Evolutionary conservation across 2,888 invertebrate species (phyloP).

Genomic region (Rutpela maculata): DNA sequence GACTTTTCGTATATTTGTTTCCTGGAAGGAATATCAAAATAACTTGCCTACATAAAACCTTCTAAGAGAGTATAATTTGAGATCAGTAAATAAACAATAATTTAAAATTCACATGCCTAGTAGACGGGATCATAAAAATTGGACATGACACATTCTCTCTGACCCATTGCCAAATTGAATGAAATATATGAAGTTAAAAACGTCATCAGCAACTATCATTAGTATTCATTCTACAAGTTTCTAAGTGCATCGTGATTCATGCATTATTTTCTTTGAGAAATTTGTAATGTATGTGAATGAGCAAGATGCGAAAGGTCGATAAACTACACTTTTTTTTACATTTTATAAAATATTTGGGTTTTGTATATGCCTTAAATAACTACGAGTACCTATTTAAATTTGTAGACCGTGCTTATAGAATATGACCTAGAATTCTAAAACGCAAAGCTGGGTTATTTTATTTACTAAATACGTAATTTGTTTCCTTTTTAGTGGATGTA

Average conservation of each 20-base stretch:
- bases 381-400: no score
- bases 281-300: not conserved
- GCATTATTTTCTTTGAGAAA: conserved; percentile 7
- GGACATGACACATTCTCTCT: conserved; percentile 50
- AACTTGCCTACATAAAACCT: not conserved
- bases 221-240: conserved; percentile 25
- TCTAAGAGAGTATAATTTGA: not conserved
- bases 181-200: conserved; percentile 45
- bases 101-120: conserved; percentile 12
- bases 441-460: no score
- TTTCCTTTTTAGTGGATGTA: no score
- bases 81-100: conserved; percentile 26
- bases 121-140: conserved; percentile 46
- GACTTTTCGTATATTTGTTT: not conserved
- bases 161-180: conserved; percentile 52
- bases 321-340: not conserved
- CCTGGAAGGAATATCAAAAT: not conserved
- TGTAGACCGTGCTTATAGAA: no score
- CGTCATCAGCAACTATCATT: conserved; percentile 40
- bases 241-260: conserved; percentile 42
- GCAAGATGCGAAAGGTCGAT: conserved; percentile 6
- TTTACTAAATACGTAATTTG: no score
- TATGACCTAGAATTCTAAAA: no score
- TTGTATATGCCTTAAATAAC: no score
- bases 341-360: no score